Evolutionary conservation across 2,113 vertebrate genomes (phyloP), one percentile per base, ranked within the genome.

Genomic region (Gymnocephalus cernua): DNA sequence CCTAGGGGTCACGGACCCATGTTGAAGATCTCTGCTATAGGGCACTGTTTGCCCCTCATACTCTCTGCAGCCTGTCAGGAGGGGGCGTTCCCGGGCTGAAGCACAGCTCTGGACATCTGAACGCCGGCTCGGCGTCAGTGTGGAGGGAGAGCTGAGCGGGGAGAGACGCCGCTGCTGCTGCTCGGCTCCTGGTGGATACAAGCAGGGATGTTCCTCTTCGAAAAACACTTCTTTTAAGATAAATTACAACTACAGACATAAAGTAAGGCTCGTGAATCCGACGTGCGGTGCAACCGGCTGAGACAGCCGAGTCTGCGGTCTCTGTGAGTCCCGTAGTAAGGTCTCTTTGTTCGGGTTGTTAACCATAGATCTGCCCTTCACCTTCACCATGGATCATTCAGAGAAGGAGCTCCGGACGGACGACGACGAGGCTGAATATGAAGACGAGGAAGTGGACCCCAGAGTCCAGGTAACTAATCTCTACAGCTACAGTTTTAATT

Each of bases 371-470:
- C 86, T 25, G 64, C 47, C 68, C 66, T 75, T 67, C 58, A 59
- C 56, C 62, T 54, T 64, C 81, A 47, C 1, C 18, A 96, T 96
- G 95, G 94, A 95, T 3, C 86, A 15, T 9, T 15, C 21, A 21
- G 93, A 95, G 68, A 91, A 78, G 73, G 93, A 93, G 54, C 87
- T 82, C 78, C 57, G 88, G 72, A 90, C 94, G 13, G 95, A 95
- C 9, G 94, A 94, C 45, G 95, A 94, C 45, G 95, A 95, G 79
- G 54, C 76, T 4, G 95, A 95, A 14, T 94, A 93, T 14, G 95
- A 94, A 15, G 95, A 96, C 21, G 96, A 98, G 82, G 97, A 98
- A 90, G 97, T 99, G 92, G 98, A 99, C 41, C 98, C 98, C 51
- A 93, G 98, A 53, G 97, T 99, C 74, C 97, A 99, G 97, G 97